phyloP scores from a whole-genome alignment of 1,140 invertebrate genomes.

The Dufourea novaeangliae region DNA sequence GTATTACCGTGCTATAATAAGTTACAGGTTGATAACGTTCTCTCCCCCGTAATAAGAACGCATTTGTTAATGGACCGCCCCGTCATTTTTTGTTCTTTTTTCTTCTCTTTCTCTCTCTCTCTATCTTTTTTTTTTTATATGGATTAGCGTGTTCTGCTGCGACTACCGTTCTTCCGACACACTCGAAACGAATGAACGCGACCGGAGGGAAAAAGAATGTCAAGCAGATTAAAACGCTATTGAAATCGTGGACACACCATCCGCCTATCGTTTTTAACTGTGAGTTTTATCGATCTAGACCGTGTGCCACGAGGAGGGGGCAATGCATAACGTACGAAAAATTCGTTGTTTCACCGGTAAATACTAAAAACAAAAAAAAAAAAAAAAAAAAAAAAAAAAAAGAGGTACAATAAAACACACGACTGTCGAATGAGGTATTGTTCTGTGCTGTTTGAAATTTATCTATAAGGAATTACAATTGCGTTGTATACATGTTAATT shows the following conservation, averaged over 20 bases:
- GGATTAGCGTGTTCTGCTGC: not conserved
- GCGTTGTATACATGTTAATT: not conserved
- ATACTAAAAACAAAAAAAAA: not conserved
- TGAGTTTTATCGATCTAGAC: not conserved
- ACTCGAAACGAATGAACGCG: conserved; percentile 12
- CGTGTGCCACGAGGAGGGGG: not conserved
- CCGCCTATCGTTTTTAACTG: conserved; percentile 11
- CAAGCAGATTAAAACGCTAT: conserved; percentile 15
- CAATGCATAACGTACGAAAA: not conserved
- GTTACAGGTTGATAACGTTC: not conserved
- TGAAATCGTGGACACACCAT: conserved; percentile 4
- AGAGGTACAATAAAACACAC: not conserved
- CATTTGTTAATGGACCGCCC: not conserved
- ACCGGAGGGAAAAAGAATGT: conserved; percentile 2
- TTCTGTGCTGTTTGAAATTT: not conserved
- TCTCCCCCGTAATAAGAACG: not conserved
- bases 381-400: not conserved
- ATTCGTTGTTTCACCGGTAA: not conserved
- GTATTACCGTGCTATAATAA: not conserved
- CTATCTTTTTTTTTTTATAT: too few relatives aligned
- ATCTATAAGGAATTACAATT: not conserved
- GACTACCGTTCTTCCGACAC: conserved; percentile 6
- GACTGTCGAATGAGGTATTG: not conserved
- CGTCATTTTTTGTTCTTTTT: not conserved
- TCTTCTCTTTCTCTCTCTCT: too few relatives aligned